phyloP scores from a whole-genome alignment of 2,888 invertebrate genomes.

The Cancer borealis region DNA sequence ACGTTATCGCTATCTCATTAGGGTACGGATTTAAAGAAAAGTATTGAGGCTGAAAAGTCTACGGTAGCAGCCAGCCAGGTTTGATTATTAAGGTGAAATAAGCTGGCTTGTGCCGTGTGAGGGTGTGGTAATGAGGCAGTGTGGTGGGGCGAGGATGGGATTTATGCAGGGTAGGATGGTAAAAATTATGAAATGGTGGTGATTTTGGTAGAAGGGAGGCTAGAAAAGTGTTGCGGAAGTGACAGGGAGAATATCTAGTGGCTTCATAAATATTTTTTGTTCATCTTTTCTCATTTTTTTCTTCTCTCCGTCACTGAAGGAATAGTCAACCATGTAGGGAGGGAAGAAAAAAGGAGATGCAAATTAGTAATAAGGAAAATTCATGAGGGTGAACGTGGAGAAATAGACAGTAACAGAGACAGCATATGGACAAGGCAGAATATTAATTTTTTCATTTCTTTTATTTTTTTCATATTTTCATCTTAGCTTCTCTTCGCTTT shows the following conservation, averaged over 20 bases:
- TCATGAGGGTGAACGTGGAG: background rate
- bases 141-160: background rate
- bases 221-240: background rate
- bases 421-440: background rate
- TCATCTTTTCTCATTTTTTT: too few relatives aligned
- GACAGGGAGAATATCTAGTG: background rate
- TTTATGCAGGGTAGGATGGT: background rate
- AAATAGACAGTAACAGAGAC: background rate
- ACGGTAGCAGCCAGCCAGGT: background rate
- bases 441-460: background rate
- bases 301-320: background rate
- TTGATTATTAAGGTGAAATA: background rate
- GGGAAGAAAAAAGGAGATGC: background rate
- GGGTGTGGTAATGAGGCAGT: background rate
- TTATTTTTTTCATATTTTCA: background rate
- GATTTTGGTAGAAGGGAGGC: slow-evolving; percentile 4
- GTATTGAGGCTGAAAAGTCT: background rate
- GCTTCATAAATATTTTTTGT: background rate
- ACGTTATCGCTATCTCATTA: background rate
- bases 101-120: background rate
- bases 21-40: background rate
- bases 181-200: slow-evolving; percentile 7
- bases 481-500: background rate
- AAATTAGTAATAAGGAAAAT: background rate
- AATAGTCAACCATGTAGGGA: background rate